A percentile compares a stretch with the other conserved stretches of the same genome.
These are phyloP conservation scores for Panagrolaimus sp. DNA, from an alignment of 1,140 invertebrate genomes.

Conservation along the genomic window DNA sequence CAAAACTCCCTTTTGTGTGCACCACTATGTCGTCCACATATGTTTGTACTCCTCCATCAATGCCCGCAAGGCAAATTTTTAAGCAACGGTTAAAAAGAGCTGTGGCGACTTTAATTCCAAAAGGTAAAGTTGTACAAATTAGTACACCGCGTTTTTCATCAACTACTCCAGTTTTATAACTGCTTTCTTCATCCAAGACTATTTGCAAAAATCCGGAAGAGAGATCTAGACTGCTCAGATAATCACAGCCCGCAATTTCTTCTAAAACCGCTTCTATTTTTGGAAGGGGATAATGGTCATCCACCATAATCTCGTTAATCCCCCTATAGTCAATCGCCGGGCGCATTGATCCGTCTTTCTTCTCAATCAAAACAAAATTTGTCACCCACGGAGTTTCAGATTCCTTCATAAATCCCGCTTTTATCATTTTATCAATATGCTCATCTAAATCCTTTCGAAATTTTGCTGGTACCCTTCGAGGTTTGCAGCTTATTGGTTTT, in stretches of 20 bases:
- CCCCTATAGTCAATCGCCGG: conserved; percentile 18
- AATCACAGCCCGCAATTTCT: neutral
- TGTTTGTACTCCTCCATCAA: conserved; percentile 4
- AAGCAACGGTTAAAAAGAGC: conserved; percentile 6
- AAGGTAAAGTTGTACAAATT: conserved; percentile 8
- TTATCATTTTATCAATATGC: conserved; percentile 13
- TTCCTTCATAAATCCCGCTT: conserved; percentile 11
- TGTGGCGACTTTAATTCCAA: conserved; percentile 18
- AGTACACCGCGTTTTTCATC: conserved; percentile 2
- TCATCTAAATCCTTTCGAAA: conserved; percentile 10
- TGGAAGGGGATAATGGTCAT: conserved; percentile 13
- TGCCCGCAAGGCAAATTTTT: neutral
- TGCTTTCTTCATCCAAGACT: conserved; percentile 7
- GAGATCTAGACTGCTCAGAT: neutral
- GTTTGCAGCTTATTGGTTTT: conserved; percentile 1
- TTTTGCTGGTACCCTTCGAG: conserved; percentile 15
- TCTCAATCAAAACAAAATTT: conserved; percentile 13
- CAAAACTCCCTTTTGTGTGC: conserved; percentile 6
- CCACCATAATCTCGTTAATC: conserved; percentile 2
- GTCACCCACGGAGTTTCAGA: conserved; percentile 23
- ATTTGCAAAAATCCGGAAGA: conserved; percentile 16
- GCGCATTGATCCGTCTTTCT: conserved; percentile 13
- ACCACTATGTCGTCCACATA: conserved; percentile 20
- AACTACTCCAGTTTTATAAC: too few relatives aligned
- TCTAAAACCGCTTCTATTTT: conserved; percentile 19